A percentile compares a stretch with the other conserved stretches of the same genome.
phyloP scores from a whole-genome alignment of 2,888 invertebrate genomes.

The Phortica okadai region DNA sequence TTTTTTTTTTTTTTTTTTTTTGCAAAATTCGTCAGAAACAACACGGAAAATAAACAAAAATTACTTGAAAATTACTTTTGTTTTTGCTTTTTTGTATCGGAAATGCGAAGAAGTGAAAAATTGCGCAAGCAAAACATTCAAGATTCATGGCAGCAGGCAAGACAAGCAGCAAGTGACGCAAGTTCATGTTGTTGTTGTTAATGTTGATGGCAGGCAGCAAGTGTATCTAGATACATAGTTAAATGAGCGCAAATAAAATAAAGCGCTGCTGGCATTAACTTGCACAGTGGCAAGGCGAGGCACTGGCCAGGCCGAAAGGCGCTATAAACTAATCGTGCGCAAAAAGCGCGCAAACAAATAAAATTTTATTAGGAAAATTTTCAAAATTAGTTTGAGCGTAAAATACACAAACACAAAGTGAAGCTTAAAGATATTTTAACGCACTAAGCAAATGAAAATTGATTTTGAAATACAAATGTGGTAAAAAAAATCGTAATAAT shows the following conservation, averaged over 20 bases:
- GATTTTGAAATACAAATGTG: too few relatives aligned
- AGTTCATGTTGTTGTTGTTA: background rate
- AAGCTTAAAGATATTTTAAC: too few relatives aligned
- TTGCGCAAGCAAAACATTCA: background rate
- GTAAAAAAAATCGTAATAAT: too few relatives aligned
- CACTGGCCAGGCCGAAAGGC: slow-evolving; percentile 18
- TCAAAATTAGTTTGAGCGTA: background rate
- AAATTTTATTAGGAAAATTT: slow-evolving; percentile 16
- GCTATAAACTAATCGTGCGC: slow-evolving; percentile 65
- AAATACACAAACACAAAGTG: background rate
- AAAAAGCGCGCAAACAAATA: slow-evolving; percentile 59
- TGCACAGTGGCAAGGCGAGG: background rate
- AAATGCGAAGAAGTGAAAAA: slow-evolving; percentile 3
- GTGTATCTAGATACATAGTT: background rate
- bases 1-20: background rate
- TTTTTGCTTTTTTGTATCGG: too few relatives aligned
- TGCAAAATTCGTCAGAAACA: slow-evolving; percentile 1
- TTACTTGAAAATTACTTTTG: background rate
- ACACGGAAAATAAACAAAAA: slow-evolving; percentile 19
- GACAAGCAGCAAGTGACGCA: background rate
- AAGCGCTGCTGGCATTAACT: slow-evolving; percentile 4
- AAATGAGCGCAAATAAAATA: background rate
- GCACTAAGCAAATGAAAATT: too few relatives aligned
- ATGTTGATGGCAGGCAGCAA: background rate
- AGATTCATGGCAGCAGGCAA: too few relatives aligned